Evolutionary conservation across 2,113 vertebrate genomes (phyloP).

Genomic region (Apodemus sylvaticus): DNA sequence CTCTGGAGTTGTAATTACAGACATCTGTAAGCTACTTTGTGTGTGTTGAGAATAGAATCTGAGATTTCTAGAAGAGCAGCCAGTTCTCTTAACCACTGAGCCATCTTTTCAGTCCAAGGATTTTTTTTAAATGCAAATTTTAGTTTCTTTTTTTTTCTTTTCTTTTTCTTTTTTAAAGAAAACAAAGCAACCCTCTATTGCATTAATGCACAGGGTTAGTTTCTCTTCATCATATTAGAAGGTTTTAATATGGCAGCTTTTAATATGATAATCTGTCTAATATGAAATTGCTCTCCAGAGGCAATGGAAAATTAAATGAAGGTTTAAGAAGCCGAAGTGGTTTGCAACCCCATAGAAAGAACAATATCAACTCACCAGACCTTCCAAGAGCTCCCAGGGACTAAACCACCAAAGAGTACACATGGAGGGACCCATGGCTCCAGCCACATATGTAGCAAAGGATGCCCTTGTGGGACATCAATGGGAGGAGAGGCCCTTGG

Average conservation of each 20-base stretch:
- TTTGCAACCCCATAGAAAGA: no score
- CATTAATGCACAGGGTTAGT: background rate
- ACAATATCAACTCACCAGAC: no score
- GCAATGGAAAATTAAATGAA: conserved; percentile 36
- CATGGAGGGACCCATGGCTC: no score
- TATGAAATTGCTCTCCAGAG: background rate
- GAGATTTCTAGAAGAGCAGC: background rate
- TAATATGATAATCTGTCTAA: background rate
- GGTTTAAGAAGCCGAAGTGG: background rate
- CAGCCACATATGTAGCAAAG: no score
- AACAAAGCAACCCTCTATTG: background rate
- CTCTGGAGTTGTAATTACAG: background rate
- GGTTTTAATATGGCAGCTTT: background rate
- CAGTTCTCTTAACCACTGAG: background rate
- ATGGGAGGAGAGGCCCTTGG: no score
- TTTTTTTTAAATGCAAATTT: background rate
- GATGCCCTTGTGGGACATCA: no score
- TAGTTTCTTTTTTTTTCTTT: background rate
- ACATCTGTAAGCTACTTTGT: background rate
- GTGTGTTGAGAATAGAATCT: background rate
- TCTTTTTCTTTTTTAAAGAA: background rate
- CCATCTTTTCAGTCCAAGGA: background rate
- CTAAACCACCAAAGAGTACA: no score
- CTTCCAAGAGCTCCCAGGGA: no score
- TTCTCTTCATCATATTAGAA: background rate